Percentiles rank a stretch among this genome's conserved stretches.
These are phyloP conservation scores for Cephus pulcher DNA, from an alignment of 2,888 invertebrate species.

Conservation along the genomic window DNA sequence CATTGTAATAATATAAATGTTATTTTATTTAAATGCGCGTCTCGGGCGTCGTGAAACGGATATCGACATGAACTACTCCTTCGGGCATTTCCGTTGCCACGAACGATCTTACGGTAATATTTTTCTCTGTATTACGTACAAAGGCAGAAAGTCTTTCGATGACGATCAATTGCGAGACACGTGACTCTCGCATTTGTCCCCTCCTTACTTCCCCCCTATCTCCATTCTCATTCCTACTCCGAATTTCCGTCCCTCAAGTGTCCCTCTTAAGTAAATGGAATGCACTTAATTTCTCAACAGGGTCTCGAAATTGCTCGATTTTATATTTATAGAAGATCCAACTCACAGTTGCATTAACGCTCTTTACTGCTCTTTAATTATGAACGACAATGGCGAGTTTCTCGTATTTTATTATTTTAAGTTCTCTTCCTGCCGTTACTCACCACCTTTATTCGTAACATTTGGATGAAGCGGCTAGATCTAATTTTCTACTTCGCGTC, in stretches of 20 bases:
- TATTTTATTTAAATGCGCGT: constrained; percentile 49
- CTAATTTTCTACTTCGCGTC: neutral
- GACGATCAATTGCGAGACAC: neutral
- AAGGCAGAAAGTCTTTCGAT: neutral
- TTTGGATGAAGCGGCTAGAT: neutral
- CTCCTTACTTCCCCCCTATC: neutral
- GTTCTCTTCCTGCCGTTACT: neutral
- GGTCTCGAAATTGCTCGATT: neutral
- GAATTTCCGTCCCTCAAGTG: neutral
- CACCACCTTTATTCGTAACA: neutral
- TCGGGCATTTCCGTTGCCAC: constrained; percentile 7
- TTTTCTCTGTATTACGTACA: constrained; percentile 2
- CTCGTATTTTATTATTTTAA: neutral
- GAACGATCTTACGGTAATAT: neutral
- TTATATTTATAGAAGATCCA: neutral
- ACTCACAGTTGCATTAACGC: neutral
- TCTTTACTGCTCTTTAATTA: neutral
- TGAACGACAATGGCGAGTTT: neutral
- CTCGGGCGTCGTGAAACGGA: constrained; percentile 11
- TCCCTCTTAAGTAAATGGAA: neutral
- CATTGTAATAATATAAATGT: constrained; percentile 41
- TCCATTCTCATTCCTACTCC: neutral
- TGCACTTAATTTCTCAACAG: neutral
- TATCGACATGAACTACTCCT: neutral
- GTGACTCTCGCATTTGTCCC: neutral